phyloP scores from a whole-genome alignment of 2,888 invertebrate species.

The Eubasilissa splendida region DNA sequence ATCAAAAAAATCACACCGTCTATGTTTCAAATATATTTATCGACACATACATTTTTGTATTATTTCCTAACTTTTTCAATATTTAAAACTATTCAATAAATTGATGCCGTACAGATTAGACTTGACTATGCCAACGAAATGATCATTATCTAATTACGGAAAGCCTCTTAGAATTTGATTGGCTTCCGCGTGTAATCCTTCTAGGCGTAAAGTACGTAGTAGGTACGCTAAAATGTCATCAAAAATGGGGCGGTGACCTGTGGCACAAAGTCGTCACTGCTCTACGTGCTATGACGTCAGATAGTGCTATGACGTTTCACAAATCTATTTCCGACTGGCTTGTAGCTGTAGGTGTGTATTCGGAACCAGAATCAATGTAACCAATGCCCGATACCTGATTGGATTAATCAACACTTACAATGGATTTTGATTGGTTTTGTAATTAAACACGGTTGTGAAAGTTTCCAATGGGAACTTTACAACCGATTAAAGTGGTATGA shows the following conservation, averaged over 20 bases:
- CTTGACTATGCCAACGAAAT: background rate
- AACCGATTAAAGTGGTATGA: background rate
- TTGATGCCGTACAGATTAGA: constrained; percentile 22
- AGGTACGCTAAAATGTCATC: too few species aligned
- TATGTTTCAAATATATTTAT: too few species aligned
- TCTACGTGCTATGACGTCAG: too few species aligned
- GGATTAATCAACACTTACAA: constrained; percentile 30
- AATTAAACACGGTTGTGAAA: constrained; percentile 13
- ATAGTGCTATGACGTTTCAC: too few species aligned
- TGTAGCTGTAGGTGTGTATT: too few species aligned
- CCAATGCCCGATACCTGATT: background rate
- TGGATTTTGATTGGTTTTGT: constrained; percentile 25
- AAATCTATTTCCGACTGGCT: too few species aligned
- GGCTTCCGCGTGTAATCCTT: background rate
- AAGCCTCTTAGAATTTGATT: constrained; percentile 19
- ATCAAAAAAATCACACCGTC: too few species aligned
- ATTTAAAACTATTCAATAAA: background rate
- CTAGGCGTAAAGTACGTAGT: too few species aligned
- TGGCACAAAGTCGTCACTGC: too few species aligned
- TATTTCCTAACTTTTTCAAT: too few species aligned
- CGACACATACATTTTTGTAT: too few species aligned
- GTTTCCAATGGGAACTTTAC: background rate
- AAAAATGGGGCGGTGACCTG: too few species aligned
- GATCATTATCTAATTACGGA: constrained; percentile 3
- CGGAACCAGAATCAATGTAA: background rate